A percentile compares a stretch with the other conserved stretches of the same genome.
phyloP scores from a whole-genome alignment of 2,888 invertebrate species.

The Hybos culiciformis region DNA sequence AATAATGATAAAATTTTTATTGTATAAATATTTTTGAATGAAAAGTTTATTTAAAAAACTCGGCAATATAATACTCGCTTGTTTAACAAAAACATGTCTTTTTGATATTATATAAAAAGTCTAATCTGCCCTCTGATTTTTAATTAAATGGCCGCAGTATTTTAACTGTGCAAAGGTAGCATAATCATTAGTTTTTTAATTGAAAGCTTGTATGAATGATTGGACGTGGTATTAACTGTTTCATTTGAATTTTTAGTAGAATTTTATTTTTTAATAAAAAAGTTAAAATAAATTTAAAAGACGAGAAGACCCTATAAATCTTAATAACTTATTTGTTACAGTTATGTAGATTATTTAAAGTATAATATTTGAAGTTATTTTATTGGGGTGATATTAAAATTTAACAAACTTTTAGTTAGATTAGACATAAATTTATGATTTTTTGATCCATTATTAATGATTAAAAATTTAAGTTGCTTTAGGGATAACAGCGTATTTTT shows the following conservation, averaged over 20 bases:
- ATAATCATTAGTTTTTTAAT: constrained; percentile 70
- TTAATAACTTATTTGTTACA: constrained; percentile 38
- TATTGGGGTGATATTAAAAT: constrained; percentile 52
- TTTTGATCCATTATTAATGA: constrained; percentile 44
- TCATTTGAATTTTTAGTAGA: constrained; percentile 37
- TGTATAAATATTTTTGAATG: constrained; percentile 20
- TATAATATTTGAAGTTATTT: constrained; percentile 37
- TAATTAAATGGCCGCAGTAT: constrained; percentile 64
- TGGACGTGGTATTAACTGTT: constrained; percentile 51
- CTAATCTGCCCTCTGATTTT: constrained; percentile 56
- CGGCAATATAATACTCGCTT: constrained; percentile 50
- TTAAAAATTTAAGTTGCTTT: constrained; percentile 61
- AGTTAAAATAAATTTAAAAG: constrained; percentile 49
- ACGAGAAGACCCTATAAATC: constrained; percentile 72
- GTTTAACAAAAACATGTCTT: constrained; percentile 70
- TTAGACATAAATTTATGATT: constrained; percentile 35
- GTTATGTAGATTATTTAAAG: constrained; percentile 31
- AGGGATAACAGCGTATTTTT: constrained; percentile 77
- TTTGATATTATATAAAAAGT: constrained; percentile 48
- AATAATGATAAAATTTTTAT: constrained; percentile 50
- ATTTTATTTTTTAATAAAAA: constrained; percentile 50
- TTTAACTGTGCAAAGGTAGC: constrained; percentile 68
- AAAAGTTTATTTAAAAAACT: constrained; percentile 44
- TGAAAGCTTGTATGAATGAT: constrained; percentile 65
- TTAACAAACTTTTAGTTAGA: constrained; percentile 41